phyloP scores from a whole-genome alignment of 2,888 invertebrate genomes.

The Lasius platythorax region DNA sequence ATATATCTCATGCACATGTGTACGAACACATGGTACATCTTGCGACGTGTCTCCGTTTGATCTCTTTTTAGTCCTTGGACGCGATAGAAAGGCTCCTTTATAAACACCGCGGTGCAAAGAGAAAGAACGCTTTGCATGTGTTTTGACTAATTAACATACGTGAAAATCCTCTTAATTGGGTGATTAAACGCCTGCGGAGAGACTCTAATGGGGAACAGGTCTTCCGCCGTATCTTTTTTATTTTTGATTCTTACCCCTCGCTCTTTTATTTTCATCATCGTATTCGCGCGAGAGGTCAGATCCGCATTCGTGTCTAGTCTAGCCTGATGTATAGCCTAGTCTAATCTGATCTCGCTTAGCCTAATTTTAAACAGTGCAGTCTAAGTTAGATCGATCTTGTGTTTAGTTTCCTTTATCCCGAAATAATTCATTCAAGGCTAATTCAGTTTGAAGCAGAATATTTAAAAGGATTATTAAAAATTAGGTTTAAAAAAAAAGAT shows the following conservation, averaged over 20 bases:
- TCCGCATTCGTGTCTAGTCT: constrained; percentile 13
- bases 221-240: constrained; percentile 32
- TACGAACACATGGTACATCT: constrained; percentile 65
- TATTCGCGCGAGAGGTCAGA: constrained; percentile 23
- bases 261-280: constrained; percentile 19
- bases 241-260: constrained; percentile 9
- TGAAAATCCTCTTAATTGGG: constrained; percentile 82
- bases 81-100: constrained; percentile 71
- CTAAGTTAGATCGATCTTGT: constrained; percentile 22
- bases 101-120: constrained; percentile 67
- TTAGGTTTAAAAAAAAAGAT: no score
- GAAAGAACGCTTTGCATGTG: constrained; percentile 79
- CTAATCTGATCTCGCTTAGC: constrained; percentile 39
- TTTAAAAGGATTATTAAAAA: not conserved
- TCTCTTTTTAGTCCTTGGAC: constrained; percentile 75
- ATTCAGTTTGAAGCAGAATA: not conserved
- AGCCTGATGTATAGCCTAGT: constrained; percentile 27
- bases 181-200: constrained; percentile 78
- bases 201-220: constrained; percentile 76
- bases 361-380: constrained; percentile 42
- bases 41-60: constrained; percentile 72
- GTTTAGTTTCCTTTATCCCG: constrained; percentile 39
- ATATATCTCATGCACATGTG: constrained; percentile 23
- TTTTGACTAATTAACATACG: constrained; percentile 83
- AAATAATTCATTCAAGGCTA: constrained; percentile 43